Evolutionary conservation across 2,797 vertebrate genomes (phyloP), one percentile per base, ranked within the genome.

Genomic region (Prionace glauca): DNA sequence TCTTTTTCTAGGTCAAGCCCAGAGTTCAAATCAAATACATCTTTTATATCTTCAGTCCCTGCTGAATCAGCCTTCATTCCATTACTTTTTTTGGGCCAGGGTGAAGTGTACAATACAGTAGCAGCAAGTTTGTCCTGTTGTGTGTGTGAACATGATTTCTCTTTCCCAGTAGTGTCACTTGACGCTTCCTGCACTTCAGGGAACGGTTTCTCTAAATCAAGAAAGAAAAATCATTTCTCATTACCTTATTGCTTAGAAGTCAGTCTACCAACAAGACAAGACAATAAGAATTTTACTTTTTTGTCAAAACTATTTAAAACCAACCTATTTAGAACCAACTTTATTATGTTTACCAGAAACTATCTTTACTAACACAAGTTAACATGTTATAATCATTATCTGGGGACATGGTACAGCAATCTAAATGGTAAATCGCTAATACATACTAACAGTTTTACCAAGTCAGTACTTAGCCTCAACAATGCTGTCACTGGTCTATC

Each of bases 161-260:
- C 71, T 32, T 74, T 95, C 69, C 50, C 45, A 14, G 45, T n/a
- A 26, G 29, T 60, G 45, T 95, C 18, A 26, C 72, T 77, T 29
- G 45, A 24, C 3, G 14, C 9, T 32, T 74, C 69, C 45, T 72
- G 71, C 20, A 18, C 71, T n/a, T 77, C 93, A 3, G 45, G 24
- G 71, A 20, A 0, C 4, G 26, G 16, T 95, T 95, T 95, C 45
- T 60, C 93, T 95, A 74, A 14, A 95, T 77, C 60, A 94, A 50
- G 26, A 94, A 95, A 94, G 20, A 41, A 94, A 12, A 93, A 93
- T 36, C 10, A 50, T 94, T 74, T 94, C 41, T 29, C 45, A 94
- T 74, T 74, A 94, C 12, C 26, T 94, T 32, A 50, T 77, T 41
- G 71, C 26, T 74, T 50, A 14, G 74, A n/a, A 95, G 18, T 5